phyloP scores from a whole-genome alignment of 1,140 invertebrate species.

The Galendromus occidentalis region DNA sequence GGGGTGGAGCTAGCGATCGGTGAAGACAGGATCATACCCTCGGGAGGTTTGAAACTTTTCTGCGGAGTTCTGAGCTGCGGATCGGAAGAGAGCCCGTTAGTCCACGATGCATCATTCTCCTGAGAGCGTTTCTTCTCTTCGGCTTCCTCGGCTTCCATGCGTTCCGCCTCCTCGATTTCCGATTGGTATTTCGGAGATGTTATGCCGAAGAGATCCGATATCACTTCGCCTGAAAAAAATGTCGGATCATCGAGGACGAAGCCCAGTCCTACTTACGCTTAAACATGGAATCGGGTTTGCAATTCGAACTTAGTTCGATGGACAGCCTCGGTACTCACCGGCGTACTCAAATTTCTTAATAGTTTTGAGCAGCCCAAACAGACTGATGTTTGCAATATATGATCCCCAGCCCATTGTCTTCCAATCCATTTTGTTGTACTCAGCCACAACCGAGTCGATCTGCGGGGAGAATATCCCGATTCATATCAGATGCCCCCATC shows the following conservation, averaged over 20 bases:
- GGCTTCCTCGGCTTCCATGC: constrained; percentile 3
- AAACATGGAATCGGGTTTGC: too few relatives aligned
- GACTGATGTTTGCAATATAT: not conserved
- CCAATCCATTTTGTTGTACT: constrained; percentile 1
- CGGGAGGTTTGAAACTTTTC: too few relatives aligned
- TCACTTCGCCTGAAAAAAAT: not conserved
- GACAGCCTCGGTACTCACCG: not conserved
- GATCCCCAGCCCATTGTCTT: not conserved
- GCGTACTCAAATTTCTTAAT: not conserved
- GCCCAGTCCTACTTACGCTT: too few relatives aligned
- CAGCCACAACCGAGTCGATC: not conserved
- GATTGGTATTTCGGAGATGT: constrained; percentile 4
- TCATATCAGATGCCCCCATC: not conserved
- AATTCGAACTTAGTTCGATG: too few relatives aligned
- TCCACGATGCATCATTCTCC: too few relatives aligned
- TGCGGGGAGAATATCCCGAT: not conserved
- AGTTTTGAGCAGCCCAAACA: not conserved
- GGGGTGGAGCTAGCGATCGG: too few relatives aligned
- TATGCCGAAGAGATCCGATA: not conserved
- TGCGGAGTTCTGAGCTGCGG: too few relatives aligned
- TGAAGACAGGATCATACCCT: too few relatives aligned
- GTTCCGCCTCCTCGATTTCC: not conserved
- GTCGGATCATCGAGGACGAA: too few relatives aligned
- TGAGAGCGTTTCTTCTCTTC: too few relatives aligned
- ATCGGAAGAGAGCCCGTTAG: too few relatives aligned